Base-by-base conservation (phyloP, 1,140 invertebrate species). In the Diabrotica virgifera region DNA sequence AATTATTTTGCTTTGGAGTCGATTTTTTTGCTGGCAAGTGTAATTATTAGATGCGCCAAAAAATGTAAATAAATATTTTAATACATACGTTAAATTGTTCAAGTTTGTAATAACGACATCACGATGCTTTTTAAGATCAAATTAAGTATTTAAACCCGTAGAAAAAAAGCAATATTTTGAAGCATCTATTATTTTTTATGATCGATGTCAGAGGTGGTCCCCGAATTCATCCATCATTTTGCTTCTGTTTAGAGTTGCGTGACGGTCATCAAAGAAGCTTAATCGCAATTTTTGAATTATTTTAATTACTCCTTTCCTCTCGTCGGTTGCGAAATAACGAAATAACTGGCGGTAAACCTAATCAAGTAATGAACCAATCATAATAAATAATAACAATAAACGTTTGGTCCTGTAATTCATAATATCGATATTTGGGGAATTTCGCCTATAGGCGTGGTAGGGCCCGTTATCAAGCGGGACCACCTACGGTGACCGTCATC, bases 211-310 rank as follows among this genome's bases (percentile, higher is more conserved):
- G 24, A 24, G 40, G 40, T 46, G 40, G 40, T 46, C 40, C 40
- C 4, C 8, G 40, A 46, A 46, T 10, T 6, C 40, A 46, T 46
- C 40, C 40, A 46, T 46, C 40, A 46, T 46, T 46, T 46, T 8
- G 40, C 40, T 46, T 46, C 40, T 46, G 40, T 46, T 46, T 46
- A 46, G n/a, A 46, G 8, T 46, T 46, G 40, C 40, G 40, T 46
- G 40, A 46, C 40, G 3, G 6, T 46, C 40, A 46, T 46, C 40
- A 46, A 46, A 24, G 24, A 24, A 46, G 8, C 40, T 46, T 46
- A 46, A 46, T 46, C 40, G n/a, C 40, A 46, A 46, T 46, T 46
- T 46, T 46, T 46, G 40, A 46, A 46, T 46, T 10, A 46, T 46
- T 46, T 46, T 46, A 46, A 46, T 46, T 46, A 46, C 40, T 10